Percentiles rank a stretch among this genome's conserved stretches.
Evolutionary conservation across 1,140 invertebrate species (phyloP).

Genomic region (Adelges cooleyi): DNA sequence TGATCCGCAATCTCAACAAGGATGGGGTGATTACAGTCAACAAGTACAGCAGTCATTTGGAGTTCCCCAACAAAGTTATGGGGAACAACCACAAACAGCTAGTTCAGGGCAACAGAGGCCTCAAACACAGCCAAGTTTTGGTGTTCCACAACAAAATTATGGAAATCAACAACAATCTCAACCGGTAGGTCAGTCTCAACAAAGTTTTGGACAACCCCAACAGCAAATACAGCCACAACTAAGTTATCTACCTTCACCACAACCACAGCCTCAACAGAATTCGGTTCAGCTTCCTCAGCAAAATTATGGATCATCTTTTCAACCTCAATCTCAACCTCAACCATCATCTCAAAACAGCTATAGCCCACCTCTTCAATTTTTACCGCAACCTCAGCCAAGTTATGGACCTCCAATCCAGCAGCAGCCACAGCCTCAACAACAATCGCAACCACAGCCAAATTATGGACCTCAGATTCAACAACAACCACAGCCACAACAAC

Average conservation of each 20-base stretch:
- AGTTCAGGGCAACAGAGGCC: too few relatives aligned
- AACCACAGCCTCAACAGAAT: not conserved
- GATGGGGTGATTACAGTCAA: not conserved
- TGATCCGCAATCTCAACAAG: not conserved
- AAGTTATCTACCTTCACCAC: not conserved
- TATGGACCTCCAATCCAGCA: not conserved
- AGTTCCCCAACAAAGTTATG: too few relatives aligned
- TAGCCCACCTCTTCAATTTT: not conserved
- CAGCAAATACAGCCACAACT: not conserved
- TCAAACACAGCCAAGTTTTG: too few relatives aligned
- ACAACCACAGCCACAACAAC: not conserved
- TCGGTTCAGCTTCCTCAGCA: not conserved
- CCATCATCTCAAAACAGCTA: too few relatives aligned
- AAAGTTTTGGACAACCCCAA: conserved; percentile 3
- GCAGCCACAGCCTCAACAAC: not conserved
- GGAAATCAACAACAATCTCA: conserved; percentile 4
- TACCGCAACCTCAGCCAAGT: not conserved
- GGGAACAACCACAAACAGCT: too few relatives aligned
- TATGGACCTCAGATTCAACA: not conserved
- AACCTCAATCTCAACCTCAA: too few relatives aligned
- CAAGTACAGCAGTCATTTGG: not conserved
- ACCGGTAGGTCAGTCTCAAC: not conserved
- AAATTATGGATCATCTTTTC: not conserved
- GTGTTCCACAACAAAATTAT: not conserved
- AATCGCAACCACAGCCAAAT: not conserved